These are phyloP conservation scores for Fistularia commersonii DNA, from an alignment of 2,797 vertebrate genomes.

Conservation along the genomic window DNA sequence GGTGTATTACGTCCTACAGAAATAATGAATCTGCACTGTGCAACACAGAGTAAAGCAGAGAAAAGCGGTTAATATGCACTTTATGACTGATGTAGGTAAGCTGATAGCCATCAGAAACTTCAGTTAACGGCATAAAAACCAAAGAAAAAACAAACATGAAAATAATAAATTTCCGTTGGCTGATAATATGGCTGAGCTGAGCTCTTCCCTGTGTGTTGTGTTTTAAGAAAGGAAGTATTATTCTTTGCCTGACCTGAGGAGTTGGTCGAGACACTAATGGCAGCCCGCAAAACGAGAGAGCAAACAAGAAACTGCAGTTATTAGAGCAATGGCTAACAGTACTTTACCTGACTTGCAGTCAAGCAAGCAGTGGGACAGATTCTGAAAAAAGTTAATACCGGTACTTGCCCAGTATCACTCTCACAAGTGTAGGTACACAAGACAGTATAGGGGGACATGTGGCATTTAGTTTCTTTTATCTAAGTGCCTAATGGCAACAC, in stretches of 20 bases:
- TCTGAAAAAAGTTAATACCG: no score
- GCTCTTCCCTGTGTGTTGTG: slow-evolving; percentile 38
- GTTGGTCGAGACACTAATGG: no score
- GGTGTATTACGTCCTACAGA: no score
- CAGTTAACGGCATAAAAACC: no score
- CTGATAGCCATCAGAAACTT: slow-evolving; percentile 61
- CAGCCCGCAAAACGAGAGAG: slow-evolving; percentile 39
- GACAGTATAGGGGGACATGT: no score
- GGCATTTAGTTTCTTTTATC: no score
- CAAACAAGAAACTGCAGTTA: slow-evolving; percentile 43
- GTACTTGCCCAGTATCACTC: no score
- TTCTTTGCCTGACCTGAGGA: no score
- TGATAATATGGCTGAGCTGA: slow-evolving; percentile 54
- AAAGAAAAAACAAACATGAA: slow-evolving; percentile 57
- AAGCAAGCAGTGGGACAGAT: slow-evolving; percentile 22
- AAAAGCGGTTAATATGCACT: slow-evolving; percentile 28
- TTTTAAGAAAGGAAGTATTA: slow-evolving; percentile 51
- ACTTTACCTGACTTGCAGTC: slow-evolving; percentile 33
- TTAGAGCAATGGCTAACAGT: slow-evolving; percentile 15
- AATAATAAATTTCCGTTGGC: slow-evolving; percentile 49
- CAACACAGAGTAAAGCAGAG: slow-evolving; percentile 12
- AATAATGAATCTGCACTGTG: slow-evolving; percentile 17
- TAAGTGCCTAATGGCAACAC: neutral
- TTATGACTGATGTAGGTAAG: slow-evolving; percentile 38
- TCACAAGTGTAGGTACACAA: no score